Conservation (phyloP, 2,797 vertebrate genomes). For the Microctenopoma lineatum region DNA sequence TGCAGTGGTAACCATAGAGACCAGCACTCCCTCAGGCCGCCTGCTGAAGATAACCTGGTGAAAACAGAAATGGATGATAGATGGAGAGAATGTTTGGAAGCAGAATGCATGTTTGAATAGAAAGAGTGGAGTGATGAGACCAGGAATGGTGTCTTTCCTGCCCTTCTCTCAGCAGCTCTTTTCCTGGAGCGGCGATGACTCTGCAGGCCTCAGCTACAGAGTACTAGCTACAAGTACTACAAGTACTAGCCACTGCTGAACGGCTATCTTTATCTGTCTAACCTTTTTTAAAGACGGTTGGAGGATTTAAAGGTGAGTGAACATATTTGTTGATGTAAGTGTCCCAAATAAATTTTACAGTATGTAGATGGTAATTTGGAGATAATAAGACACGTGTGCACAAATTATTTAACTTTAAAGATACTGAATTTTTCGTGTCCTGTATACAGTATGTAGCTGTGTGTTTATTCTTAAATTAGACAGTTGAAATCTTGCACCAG, state of each 20-base stretch:
- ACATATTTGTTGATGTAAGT: constrained; percentile 44
- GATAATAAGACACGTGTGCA: no score
- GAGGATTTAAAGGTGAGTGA: constrained; percentile 35
- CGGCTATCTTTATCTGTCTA: neutral
- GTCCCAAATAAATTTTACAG: constrained; percentile 5
- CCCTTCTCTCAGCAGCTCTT: constrained; percentile 49
- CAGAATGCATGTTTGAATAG: constrained; percentile 52
- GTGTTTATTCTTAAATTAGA: neutral
- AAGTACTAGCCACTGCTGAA: constrained; percentile 34
- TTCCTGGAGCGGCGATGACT: constrained; percentile 18
- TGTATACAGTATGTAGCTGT: no score
- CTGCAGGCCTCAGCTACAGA: constrained; percentile 36
- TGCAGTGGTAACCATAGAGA: constrained; percentile 58
- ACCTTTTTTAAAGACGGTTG: constrained; percentile 44
- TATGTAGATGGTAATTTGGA: no score
- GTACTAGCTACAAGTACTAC: neutral
- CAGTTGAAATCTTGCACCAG: neutral
- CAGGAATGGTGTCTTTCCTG: constrained; percentile 35
- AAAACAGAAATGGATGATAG: constrained; percentile 67
- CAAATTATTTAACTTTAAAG: no score
- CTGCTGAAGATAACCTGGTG: constrained; percentile 68
- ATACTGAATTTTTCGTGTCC: no score
- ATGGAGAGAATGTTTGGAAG: constrained; percentile 67
- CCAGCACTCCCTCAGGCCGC: constrained; percentile 49
- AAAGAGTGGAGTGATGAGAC: constrained; percentile 66